Evolutionary conservation across 2,888 invertebrate genomes (phyloP).

Genomic region (Taphrorychus bicolor): DNA sequence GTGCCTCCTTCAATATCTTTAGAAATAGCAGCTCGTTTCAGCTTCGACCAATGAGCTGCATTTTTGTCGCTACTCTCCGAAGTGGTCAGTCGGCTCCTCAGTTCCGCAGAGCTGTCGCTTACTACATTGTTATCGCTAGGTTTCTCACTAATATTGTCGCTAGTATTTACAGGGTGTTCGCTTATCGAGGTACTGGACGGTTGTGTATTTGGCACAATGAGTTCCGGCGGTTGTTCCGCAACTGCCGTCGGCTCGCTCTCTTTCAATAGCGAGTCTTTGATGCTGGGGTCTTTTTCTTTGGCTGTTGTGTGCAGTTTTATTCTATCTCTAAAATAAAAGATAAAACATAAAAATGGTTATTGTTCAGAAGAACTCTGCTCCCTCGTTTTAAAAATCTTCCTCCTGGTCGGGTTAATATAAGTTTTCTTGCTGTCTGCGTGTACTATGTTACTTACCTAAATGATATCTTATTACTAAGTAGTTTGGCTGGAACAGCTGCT

Average conservation of each 20-base stretch:
- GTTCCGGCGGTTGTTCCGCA: conserved; percentile 37
- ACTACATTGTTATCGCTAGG: conserved; percentile 19
- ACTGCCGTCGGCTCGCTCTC: conserved; percentile 47
- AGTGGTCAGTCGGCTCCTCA: conserved; percentile 22
- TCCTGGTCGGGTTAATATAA: too few relatives aligned
- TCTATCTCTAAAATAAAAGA: conserved; percentile 47
- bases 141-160: conserved; percentile 33
- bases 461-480: conserved; percentile 51
- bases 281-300: conserved; percentile 48
- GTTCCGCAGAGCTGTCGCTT: conserved; percentile 19
- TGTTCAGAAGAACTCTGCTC: not conserved
- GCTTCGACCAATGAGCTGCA: conserved; percentile 73
- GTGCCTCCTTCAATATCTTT: conserved; percentile 55
- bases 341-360: not conserved
- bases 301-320: conserved; percentile 52
- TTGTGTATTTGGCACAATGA: conserved; percentile 39
- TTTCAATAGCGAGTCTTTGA: conserved; percentile 48
- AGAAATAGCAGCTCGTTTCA: conserved; percentile 76
- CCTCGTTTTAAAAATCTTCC: not conserved
- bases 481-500: conserved; percentile 46
- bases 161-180: conserved; percentile 28
- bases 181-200: conserved; percentile 47
- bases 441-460: conserved; percentile 53
- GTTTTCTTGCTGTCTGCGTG: too few relatives aligned
- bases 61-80: conserved; percentile 53